Conservation (phyloP, 2,888 invertebrate genomes). For the Empis stercorea region DNA sequence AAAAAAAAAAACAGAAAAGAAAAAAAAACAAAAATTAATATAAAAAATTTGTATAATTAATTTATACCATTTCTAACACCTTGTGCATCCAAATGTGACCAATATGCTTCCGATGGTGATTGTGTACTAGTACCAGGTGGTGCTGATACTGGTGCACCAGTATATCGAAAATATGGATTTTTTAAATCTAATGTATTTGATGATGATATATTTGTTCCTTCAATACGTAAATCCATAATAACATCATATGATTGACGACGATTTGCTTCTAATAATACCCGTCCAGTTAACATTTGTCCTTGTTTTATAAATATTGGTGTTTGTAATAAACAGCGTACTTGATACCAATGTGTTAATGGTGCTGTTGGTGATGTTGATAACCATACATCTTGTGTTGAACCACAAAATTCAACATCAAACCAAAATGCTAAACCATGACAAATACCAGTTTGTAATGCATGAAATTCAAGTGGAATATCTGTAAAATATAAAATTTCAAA, state of each 20-base stretch:
- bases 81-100: slow-evolving; percentile 73
- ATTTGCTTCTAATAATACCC: slow-evolving; percentile 80
- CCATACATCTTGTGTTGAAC: slow-evolving; percentile 84
- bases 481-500: slow-evolving; percentile 4
- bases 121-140: slow-evolving; percentile 83
- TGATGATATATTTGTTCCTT: slow-evolving; percentile 75
- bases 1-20: background rate
- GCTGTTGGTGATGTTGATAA: slow-evolving; percentile 95
- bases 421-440: slow-evolving; percentile 97
- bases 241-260: slow-evolving; percentile 98
- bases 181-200: slow-evolving; percentile 91
- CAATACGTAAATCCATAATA: slow-evolving; percentile 83
- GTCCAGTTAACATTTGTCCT: slow-evolving; percentile 80
- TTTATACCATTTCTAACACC: slow-evolving; percentile 33
- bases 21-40: slow-evolving; percentile 1
- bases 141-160: slow-evolving; percentile 81
- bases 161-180: slow-evolving; percentile 96
- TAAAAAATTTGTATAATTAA: slow-evolving; percentile 5
- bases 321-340: slow-evolving; percentile 89
- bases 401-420: slow-evolving; percentile 97
- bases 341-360: slow-evolving; percentile 98
- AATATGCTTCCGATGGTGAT: slow-evolving; percentile 88
- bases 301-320: slow-evolving; percentile 89
- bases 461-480: slow-evolving; percentile 89
- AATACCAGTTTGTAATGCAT: slow-evolving; percentile 80